Percentiles rank a stretch among this genome's conserved stretches.
These are phyloP conservation scores for Mustela erminea DNA, from an alignment of 2,797 vertebrate genomes.

Conservation along the genomic window DNA sequence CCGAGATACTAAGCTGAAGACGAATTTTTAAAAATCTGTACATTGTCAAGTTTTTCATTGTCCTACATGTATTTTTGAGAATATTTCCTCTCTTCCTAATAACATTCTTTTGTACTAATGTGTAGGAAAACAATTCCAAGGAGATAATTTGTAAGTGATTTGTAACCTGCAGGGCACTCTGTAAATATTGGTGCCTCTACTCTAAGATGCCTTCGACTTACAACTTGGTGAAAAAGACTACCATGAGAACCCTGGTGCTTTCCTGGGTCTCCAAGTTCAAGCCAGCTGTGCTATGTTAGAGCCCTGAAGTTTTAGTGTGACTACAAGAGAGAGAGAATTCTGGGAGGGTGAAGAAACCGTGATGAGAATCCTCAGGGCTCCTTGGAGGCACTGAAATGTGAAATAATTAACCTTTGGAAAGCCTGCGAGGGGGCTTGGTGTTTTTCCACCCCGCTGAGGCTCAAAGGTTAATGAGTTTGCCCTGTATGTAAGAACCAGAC, in stretches of 20 bases:
- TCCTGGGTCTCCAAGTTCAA: not conserved
- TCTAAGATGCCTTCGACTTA: not conserved
- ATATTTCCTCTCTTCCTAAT: not conserved
- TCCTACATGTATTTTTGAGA: not conserved
- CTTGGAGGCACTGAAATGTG: not conserved
- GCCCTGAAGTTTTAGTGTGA: not conserved
- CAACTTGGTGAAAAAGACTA: not conserved
- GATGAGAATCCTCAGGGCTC: not conserved
- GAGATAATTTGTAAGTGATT: not conserved
- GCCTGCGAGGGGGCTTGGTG: not conserved
- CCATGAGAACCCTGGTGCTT: not conserved
- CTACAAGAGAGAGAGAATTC: not conserved
- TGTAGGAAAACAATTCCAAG: not conserved
- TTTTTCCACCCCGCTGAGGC: not conserved
- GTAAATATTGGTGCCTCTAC: accelerated
- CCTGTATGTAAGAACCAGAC: not conserved
- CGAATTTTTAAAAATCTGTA: not conserved
- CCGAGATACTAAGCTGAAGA: not conserved
- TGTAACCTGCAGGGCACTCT: not conserved
- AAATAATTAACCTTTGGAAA: not conserved
- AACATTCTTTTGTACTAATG: not conserved
- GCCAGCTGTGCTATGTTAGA: not conserved
- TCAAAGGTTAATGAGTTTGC: not conserved
- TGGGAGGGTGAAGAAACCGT: accelerated
- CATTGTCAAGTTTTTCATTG: not conserved